phyloP scores from a whole-genome alignment of 92 coral and sea anemone species.

The Nematostella vectensis region DNA sequence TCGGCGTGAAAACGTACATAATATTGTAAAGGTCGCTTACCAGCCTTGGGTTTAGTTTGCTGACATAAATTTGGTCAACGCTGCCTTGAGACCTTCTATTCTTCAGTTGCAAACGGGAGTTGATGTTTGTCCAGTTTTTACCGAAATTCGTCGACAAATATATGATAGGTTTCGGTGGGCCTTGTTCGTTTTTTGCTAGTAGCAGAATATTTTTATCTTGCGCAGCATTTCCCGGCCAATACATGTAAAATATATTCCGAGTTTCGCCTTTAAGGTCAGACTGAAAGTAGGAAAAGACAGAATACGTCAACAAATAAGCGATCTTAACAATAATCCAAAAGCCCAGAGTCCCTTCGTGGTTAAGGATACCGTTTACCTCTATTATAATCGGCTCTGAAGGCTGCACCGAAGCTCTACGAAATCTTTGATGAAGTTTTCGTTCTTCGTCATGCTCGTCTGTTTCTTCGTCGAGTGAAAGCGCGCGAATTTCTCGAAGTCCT shows the following conservation, averaged over 20 bases:
- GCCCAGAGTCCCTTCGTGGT: background rate
- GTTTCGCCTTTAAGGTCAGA: constrained; percentile 14
- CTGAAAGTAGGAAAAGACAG: constrained; percentile 13
- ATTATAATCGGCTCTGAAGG: constrained; percentile 10
- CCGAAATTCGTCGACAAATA: constrained; percentile 47
- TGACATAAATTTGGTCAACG: constrained; percentile 41
- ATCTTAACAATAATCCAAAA: background rate
- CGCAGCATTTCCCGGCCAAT: constrained; percentile 31
- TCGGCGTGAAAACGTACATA: too few species aligned
- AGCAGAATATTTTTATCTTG: constrained; percentile 23
- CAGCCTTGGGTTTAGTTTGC: constrained; percentile 37
- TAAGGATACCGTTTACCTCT: constrained; percentile 7
- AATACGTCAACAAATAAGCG: background rate
- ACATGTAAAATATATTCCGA: constrained; percentile 22
- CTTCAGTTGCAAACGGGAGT: constrained; percentile 1
- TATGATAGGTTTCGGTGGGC: constrained; percentile 7
- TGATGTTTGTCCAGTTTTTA: constrained; percentile 27
- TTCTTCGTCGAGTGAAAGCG: background rate
- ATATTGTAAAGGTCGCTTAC: too few species aligned
- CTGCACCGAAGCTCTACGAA: constrained; percentile 8
- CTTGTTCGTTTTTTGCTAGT: constrained; percentile 24
- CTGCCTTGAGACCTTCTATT: constrained; percentile 1
- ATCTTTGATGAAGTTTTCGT: constrained; percentile 2
- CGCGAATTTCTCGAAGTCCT: constrained; percentile 21
- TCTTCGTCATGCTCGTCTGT: background rate